Conservation (phyloP, 2,113 vertebrate species). For the Mormyrus iriodes region DNA sequence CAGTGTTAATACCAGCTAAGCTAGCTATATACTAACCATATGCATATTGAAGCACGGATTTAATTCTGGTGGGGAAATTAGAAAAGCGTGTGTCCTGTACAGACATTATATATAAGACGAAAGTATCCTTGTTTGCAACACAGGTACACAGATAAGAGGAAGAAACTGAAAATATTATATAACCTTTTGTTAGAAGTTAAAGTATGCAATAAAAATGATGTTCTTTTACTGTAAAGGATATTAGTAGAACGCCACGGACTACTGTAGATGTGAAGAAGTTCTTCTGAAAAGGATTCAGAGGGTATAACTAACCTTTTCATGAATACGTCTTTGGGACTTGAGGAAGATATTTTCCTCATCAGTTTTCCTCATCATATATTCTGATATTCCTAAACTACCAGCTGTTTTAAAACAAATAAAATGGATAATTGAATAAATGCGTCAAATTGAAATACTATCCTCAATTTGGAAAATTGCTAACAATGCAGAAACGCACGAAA, state of each 20-base stretch:
- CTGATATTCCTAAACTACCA: neutral
- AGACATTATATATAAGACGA: neutral
- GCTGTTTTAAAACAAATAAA: neutral
- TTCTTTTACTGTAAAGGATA: neutral
- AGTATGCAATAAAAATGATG: neutral
- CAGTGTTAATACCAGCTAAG: neutral
- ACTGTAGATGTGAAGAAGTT: neutral
- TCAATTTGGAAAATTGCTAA: neutral
- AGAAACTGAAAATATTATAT: neutral
- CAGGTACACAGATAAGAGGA: neutral
- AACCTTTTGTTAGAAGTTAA: neutral
- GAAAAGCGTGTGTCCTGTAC: neutral
- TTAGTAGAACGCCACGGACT: neutral
- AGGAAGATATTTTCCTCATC: neutral
- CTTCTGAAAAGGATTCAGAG: neutral
- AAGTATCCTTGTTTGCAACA: neutral
- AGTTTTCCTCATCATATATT: neutral
- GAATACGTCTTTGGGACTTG: neutral
- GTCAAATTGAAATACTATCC: neutral
- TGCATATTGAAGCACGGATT: neutral
- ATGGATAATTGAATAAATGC: neutral
- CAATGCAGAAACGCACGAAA: neutral
- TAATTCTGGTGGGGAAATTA: neutral
- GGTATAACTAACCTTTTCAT: neutral
- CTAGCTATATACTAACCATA: neutral